These are phyloP conservation scores for Tringa solitaria DNA, from an alignment of 2,113 vertebrate species.

Conservation along the genomic window DNA sequence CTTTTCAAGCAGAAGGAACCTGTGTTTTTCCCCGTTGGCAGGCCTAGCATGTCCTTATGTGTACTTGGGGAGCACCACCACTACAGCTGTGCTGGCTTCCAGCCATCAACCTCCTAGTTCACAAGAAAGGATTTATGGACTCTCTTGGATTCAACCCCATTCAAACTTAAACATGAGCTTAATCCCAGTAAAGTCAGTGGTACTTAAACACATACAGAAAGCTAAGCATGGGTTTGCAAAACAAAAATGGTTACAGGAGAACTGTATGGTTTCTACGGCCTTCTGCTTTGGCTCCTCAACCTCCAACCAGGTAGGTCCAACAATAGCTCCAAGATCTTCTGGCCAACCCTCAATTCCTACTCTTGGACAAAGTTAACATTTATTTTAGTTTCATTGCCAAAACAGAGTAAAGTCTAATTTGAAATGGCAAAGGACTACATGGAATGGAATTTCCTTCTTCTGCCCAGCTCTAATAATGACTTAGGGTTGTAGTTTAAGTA, in stretches of 20 bases:
- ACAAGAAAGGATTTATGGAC: neutral
- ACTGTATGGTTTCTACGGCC: neutral
- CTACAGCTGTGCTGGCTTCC: slow-evolving; percentile 2
- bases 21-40: neutral
- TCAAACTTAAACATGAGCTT: neutral
- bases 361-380: neutral
- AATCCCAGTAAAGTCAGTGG: neutral
- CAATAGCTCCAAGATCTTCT: neutral
- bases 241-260: neutral
- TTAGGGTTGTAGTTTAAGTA: neutral
- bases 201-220: neutral
- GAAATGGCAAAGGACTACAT: neutral
- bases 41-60: neutral
- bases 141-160: neutral
- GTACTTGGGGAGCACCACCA: neutral
- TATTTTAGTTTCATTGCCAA: neutral
- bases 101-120: neutral
- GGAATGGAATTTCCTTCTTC: slow-evolving; percentile 17
- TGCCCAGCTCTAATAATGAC: neutral
- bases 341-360: neutral
- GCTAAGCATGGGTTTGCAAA: neutral
- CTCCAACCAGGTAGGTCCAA: neutral
- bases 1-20: neutral
- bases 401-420: neutral
- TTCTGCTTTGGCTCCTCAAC: neutral